Percentiles rank a stretch among this genome's conserved stretches.
These are phyloP conservation scores for Dicranocentrus wangi DNA, from an alignment of 2,888 invertebrate genomes.

Conservation along the genomic window DNA sequence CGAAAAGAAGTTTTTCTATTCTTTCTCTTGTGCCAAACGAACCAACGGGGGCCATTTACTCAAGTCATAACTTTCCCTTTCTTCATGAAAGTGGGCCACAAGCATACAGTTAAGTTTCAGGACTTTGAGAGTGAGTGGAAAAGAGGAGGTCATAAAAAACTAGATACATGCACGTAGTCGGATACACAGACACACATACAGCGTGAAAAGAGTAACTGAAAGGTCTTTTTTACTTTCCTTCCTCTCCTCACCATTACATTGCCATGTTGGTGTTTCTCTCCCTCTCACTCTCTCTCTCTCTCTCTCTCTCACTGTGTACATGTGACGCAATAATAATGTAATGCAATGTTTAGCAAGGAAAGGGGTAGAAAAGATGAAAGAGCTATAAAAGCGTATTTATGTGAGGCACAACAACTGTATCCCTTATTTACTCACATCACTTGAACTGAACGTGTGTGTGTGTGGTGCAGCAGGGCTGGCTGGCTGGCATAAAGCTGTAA, in stretches of 20 bases:
- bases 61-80: slow-evolving; percentile 40
- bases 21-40: slow-evolving; percentile 25
- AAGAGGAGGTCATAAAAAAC: slow-evolving; percentile 14
- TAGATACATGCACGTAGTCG: neutral
- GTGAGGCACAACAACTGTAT: neutral
- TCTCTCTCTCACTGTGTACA: neutral
- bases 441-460: neutral
- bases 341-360: slow-evolving; percentile 20
- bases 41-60: slow-evolving; percentile 54
- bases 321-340: slow-evolving; percentile 32
- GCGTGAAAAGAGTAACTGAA: too few relatives aligned
- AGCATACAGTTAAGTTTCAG: slow-evolving; percentile 19
- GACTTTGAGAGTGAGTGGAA: neutral
- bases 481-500: neutral
- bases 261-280: neutral
- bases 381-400: slow-evolving; percentile 21
- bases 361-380: slow-evolving; percentile 8
- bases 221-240: neutral
- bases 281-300: too few relatives aligned
- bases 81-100: slow-evolving; percentile 22
- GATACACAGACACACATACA: neutral
- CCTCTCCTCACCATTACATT: neutral
- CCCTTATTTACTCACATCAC: neutral
- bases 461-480: neutral
- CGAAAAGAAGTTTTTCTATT: slow-evolving; percentile 24